Percentiles rank a stretch among this genome's conserved stretches.
phyloP scores from a whole-genome alignment of 2,113 vertebrate species.

The Pangasianodon hypophthalmus region DNA sequence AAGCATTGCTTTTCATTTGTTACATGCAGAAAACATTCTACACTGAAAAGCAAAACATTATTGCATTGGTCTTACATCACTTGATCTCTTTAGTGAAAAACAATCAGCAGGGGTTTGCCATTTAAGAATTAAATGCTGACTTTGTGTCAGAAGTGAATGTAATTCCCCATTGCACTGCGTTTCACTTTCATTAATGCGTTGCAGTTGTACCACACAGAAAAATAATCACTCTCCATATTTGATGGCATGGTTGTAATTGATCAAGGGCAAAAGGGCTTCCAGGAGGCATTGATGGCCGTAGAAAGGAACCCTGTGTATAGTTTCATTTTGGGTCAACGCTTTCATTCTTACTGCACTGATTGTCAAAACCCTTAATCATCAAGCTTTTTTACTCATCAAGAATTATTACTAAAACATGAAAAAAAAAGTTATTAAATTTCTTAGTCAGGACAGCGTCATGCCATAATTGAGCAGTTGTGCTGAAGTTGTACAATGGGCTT shows the following conservation, averaged over 20 bases:
- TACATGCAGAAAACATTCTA: not conserved
- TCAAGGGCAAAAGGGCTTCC: not conserved
- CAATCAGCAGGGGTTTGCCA: slow-evolving; percentile 10
- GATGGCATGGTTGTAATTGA: not conserved
- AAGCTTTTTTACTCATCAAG: not conserved
- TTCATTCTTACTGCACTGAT: not conserved
- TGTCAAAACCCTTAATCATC: not conserved
- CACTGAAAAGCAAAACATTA: not conserved
- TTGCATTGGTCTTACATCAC: not conserved
- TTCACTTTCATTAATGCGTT: not conserved
- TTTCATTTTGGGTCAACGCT: not conserved
- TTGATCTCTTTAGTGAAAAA: not conserved
- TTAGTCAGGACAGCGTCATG: not conserved
- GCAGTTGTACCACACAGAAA: not conserved
- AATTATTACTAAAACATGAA: not conserved
- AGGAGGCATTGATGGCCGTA: not conserved
- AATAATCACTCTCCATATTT: not conserved
- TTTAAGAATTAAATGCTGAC: slow-evolving; percentile 5
- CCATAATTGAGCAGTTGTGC: not conserved
- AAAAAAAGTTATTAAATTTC: not conserved
- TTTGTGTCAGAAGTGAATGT: not conserved
- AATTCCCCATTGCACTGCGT: not conserved
- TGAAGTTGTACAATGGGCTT: not conserved
- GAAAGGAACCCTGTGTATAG: not conserved
- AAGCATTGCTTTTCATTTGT: not conserved